Evolutionary conservation across 2,113 vertebrate genomes (phyloP), one percentile per base, ranked within the genome.

Genomic region (Eclectus roratus): DNA sequence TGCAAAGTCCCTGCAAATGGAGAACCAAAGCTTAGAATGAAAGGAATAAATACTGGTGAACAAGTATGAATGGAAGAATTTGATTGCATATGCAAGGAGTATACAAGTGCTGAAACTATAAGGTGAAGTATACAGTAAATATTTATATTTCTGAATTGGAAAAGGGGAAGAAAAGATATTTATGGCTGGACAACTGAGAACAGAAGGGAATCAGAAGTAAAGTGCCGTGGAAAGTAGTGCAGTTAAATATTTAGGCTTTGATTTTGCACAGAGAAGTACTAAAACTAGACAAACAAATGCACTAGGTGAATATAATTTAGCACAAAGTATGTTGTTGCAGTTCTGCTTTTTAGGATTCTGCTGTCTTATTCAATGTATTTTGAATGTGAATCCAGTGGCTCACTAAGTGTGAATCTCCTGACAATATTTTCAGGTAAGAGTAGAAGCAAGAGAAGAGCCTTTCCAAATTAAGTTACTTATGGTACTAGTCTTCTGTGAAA

Each of bases 31-130:
- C 87, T 65, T 83, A 80, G 87, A 86, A 93, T 96, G 83, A 95
- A 97, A 85, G 66, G 63, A 92, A 94, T 91, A 96, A 96, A 88
- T 39, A 46, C n/a, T 68, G n/a, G 50, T 68, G 85, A 96, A 90
- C 86, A 96, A 96, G 76, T 88, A 91, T 80, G 94, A 98, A 94
- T 94, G 83, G 96, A 92, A 95, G 63, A 68, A 94, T 89, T 96
- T 95, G 91, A 95, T 85, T 95, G 93, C 90, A 79, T 96, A 94
- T 66, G 81, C 86, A 91, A 87, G 78, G 91, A 91, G 94, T 93
- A 52, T 90, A 76, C 72, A 95, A 96, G 87, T 79, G 86, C 60
- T 94, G 91, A 97, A 97, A 96, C 80, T 85, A 53, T 82, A 81
- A 96, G 60, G 79, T 92, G 89, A 97, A 97, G 95, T 94, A 85